Base-by-base conservation (phyloP, 2,888 invertebrate species). In the Drosophila pegasa region DNA sequence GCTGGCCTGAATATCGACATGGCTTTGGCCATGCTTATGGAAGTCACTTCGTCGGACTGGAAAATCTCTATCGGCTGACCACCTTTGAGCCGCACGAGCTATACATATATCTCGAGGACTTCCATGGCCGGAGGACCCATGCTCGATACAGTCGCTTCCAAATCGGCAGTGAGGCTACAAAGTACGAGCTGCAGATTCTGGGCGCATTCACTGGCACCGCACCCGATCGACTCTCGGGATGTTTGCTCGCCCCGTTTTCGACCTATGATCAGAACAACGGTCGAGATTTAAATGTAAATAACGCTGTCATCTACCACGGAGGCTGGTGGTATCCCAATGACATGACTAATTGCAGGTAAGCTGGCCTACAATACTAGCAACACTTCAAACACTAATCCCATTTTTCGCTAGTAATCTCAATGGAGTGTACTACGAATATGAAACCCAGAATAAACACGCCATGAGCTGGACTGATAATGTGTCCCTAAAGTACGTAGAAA, bases 21-120 rank as follows among this genome's bases (percentile, higher is more conserved):
- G 25, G 43, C 2, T 45, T 63, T 1, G 48, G 60, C n/a, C n/a
- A n/a, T n/a, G n/a, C n/a, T n/a, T n/a, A n/a, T n/a, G n/a, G n/a
- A n/a, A n/a, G n/a, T n/a, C n/a, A n/a, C n/a, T n/a, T n/a, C n/a
- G n/a, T 47, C 0, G 57, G 63, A 0, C 12, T 63, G 57, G 57
- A 63, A 18, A 37, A 20, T 14, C 47, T 64, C 2, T 27, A 59
- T 35, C 47, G 2, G 7, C 18, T 64, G 18, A 64, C 64, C 1
- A 9, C 3, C 6, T 27, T 2, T 12, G 31, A 58, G 16, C 12
- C 25, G 0, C n/a, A 64, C 10, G 52, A 58, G 38, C 33, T 64
- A 0, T 12, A 47, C 0, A 45, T 64, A 1, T 10, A 20, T 6
- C 22, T 58, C 20, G 18, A 31, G 12, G 18, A 58, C 29, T 8